Percentiles rank a stretch among this genome's conserved stretches.
phyloP scores from a whole-genome alignment of 2,113 vertebrate genomes.

The Spheniscus mendiculus region DNA sequence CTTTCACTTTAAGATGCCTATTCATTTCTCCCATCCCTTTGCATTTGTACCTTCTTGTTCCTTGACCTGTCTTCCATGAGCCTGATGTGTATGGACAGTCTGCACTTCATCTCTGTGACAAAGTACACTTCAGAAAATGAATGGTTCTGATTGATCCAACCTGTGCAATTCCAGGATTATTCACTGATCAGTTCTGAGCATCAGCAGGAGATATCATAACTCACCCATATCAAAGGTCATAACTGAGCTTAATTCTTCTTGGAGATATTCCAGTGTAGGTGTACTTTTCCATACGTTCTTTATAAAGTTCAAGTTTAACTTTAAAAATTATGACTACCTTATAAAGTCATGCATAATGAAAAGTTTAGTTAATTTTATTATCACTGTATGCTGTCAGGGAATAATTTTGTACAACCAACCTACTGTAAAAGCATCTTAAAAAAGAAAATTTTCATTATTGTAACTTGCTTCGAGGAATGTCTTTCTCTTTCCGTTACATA shows the following conservation, averaged over 20 bases:
- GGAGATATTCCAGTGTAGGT: background rate
- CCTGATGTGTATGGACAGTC: background rate
- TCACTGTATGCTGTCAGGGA: background rate
- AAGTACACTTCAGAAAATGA: background rate
- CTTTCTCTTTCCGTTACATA: background rate
- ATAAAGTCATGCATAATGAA: background rate
- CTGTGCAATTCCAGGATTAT: background rate
- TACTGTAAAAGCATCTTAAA: background rate
- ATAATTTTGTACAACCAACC: background rate
- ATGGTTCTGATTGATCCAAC: background rate
- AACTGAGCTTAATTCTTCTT: background rate
- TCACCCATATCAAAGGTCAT: background rate
- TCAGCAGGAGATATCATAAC: background rate
- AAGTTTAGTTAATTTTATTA: background rate
- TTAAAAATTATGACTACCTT: background rate
- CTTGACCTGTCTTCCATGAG: background rate
- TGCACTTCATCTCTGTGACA: background rate
- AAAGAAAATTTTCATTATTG: background rate
- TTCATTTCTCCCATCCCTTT: background rate
- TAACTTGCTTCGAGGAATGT: background rate
- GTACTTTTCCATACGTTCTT: background rate
- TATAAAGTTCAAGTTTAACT: background rate
- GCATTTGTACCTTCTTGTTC: background rate
- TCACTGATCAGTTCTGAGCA: background rate
- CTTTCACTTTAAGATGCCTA: background rate